These are phyloP conservation scores for Epirrhoe alternata DNA, from an alignment of 2,888 invertebrate genomes.

Conservation along the genomic window DNA sequence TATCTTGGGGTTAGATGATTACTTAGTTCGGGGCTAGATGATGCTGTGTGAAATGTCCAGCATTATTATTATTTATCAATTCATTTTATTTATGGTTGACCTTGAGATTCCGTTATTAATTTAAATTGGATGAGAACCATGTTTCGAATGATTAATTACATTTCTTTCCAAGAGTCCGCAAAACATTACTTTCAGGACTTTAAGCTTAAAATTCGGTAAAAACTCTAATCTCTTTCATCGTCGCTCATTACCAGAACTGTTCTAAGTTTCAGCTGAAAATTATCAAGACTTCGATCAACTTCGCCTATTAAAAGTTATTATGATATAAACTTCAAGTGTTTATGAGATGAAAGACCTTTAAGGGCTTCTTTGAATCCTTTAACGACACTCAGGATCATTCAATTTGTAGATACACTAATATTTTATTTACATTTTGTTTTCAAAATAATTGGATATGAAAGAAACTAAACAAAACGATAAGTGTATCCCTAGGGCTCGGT, in stretches of 20 bases:
- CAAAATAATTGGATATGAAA: not conserved
- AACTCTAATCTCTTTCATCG: constrained; percentile 15
- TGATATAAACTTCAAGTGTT: constrained; percentile 25
- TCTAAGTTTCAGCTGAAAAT: constrained; percentile 19
- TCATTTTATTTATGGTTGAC: not conserved
- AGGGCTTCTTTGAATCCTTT: constrained; percentile 29
- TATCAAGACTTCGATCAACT: constrained; percentile 30
- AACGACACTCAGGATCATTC: constrained; percentile 16
- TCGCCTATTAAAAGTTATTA: constrained; percentile 36
- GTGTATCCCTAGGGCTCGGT: no score
- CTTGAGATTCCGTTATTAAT: constrained; percentile 4
- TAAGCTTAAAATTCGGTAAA: not conserved
- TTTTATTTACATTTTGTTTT: not conserved
- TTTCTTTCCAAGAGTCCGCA: constrained; percentile 1
- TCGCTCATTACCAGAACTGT: constrained; percentile 20
- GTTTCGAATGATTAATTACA: constrained; percentile 6
- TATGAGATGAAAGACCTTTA: constrained; percentile 21
- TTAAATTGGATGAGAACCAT: not conserved
- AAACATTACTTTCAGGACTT: constrained; percentile 6
- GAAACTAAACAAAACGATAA: not conserved
- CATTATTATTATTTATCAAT: not conserved
- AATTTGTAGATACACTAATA: constrained; percentile 7
- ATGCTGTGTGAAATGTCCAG: no score
- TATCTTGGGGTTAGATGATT: no score
- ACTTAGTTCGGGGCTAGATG: no score